These are phyloP conservation scores for Heptranchias perlo DNA, from an alignment of 2,113 vertebrate genomes.

Conservation along the genomic window DNA sequence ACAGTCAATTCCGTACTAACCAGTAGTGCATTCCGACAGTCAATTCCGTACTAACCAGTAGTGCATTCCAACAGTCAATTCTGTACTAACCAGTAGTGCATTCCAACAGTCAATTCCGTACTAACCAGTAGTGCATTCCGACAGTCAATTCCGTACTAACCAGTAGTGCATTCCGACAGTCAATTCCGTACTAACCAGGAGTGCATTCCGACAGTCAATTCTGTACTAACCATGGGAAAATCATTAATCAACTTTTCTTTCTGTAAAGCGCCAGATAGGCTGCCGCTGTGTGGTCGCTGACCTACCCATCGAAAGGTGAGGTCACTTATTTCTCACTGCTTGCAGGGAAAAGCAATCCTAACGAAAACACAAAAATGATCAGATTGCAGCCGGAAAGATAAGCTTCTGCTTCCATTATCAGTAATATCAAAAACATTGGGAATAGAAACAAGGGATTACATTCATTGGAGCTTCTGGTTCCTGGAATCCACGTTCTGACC, in stretches of 20 bases:
- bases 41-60: neutral
- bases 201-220: neutral
- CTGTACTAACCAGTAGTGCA: neutral
- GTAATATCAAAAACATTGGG: neutral
- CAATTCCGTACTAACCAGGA: neutral
- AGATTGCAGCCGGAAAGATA: neutral
- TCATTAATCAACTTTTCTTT: neutral
- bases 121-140: neutral
- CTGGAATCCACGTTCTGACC: neutral
- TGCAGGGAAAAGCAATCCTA: neutral
- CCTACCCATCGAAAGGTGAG: neutral
- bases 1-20: neutral
- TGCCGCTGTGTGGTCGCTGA: slow-evolving; percentile 6
- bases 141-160: neutral
- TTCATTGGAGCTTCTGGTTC: neutral
- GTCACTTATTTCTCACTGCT: neutral
- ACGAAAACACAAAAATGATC: neutral
- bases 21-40: neutral
- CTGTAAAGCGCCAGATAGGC: neutral
- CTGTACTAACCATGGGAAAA: neutral
- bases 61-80: neutral
- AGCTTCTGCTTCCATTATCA: neutral
- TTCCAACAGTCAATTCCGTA: neutral
- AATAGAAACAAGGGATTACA: neutral
- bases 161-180: neutral